Evolutionary conservation across 2,113 vertebrate genomes (phyloP), one percentile per base, ranked within the genome.

Genomic region (Sapajus apella): DNA sequence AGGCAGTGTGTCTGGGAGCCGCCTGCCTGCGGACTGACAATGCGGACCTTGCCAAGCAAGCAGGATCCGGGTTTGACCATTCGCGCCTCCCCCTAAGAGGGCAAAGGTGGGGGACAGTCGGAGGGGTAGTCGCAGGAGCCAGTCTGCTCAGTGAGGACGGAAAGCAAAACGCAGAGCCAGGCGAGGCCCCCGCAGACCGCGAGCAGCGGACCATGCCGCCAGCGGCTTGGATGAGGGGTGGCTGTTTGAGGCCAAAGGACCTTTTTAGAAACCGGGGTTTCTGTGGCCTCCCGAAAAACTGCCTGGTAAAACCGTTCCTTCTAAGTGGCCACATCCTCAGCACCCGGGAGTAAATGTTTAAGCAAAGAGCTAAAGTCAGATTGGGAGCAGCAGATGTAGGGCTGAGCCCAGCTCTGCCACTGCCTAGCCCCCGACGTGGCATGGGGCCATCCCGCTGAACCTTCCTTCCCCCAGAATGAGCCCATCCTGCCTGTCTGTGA

Each of bases 371-470:
- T 47, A 84, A 45, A 35, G 4, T 16, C 50, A n/a, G 79, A 37
- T 8, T 8, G 14, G 52, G 50, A 45, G 37, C 35, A 17, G 23
- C 56, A 45, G 20, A 43, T 25, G 4, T 50, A 40, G 43, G 45
- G 14, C 23, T 14, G 27, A 50, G 75, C 8, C 61, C 27, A 66
- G 40, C 47, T 56, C 27, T 81, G n/a, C 64, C 45, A n/a, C 8
- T 45, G 35, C 3, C 40, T 50, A 79, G 30, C 2, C 23, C 16
- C 5, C 30, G 23, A 80, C 58, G 20, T 6, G 37, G 58, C 5
- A 5, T 12, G 0, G 0, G 43, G 37, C 21, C 17, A 5, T 30
- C 58, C 76, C 37, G 14, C 30, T 2, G 43, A 50, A 58, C 43
- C n/a, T 76, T 4, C 4, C 13, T 3, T 27, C 35, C 87, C 23